Evolutionary conservation across 1,140 invertebrate genomes (phyloP), one percentile per base, ranked within the genome.

Genomic region (Leptinotarsa texana): DNA sequence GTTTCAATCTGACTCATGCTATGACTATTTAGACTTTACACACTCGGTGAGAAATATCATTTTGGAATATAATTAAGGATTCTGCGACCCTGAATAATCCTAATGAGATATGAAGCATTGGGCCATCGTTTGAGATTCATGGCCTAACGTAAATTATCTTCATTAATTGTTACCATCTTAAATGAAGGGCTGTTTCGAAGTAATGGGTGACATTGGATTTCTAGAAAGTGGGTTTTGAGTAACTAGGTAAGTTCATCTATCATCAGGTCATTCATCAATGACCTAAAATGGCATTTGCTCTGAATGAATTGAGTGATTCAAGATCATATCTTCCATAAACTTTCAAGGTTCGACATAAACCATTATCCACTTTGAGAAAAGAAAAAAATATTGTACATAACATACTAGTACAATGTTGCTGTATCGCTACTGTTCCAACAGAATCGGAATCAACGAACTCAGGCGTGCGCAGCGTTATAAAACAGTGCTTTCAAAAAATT

Each of bases 161-260:
- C 13, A 21, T 13, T 15, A n/a, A 61, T 8, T 15, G 13, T 62
- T 62, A 62, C 6, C 57, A 11, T 13, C 57, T 11, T 62, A 62
- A 62, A 8, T 62, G 57, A 1, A 62, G 4, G 57, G 13, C 5
- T 62, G 57, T 62, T 62, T 62, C 57, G 13, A 21, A 15, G 57
- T 62, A 8, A 62, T 62, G 1, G 1, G 57, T 0, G 57, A 13
- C 57, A 15, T 13, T 62, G 57, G 18, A 62, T 13, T 21, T 13
- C 57, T 21, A 11, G 57, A 13, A 62, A 62, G 57, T 62, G 57
- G 17, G 57, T 21, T 21, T 62, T 62, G 5, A 62, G 57, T 21
- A 62, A 62, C 57, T 62, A n/a, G 57, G 57, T 62, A 11, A 62
- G 57, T 62, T 62, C 57, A 5, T 62, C 57, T 62, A 62, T 33